Evolutionary conservation across 2,888 invertebrate species (phyloP).

Genomic region (Yponomeuta plumbellus): DNA sequence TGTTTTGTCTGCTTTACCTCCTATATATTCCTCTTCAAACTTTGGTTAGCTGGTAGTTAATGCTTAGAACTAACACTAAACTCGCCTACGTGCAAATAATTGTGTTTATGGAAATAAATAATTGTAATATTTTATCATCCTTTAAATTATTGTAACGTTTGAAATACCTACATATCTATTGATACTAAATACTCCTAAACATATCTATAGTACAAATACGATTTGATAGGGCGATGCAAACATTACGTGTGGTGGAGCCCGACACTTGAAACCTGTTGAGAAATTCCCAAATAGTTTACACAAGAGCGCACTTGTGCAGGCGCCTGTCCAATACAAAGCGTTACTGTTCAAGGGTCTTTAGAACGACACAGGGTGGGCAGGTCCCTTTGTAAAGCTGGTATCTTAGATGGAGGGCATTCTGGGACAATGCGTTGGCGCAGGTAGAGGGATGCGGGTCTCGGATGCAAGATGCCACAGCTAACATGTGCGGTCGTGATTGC

Average conservation of each 20-base stretch:
- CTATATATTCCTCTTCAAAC: too few species aligned
- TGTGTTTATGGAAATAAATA: too few species aligned
- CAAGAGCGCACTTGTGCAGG: constrained; percentile 25
- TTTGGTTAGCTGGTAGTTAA: too few species aligned
- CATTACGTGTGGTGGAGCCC: not conserved
- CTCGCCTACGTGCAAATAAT: too few species aligned
- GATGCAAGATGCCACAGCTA: constrained; percentile 36
- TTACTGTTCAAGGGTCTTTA: constrained; percentile 46
- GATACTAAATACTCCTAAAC: too few species aligned
- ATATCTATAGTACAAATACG: too few species aligned
- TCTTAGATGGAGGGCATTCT: constrained; percentile 29
- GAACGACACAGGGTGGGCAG: constrained; percentile 60
- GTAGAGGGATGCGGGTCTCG: constrained; percentile 61
- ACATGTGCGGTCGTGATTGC: constrained; percentile 15
- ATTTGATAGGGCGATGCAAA: not conserved
- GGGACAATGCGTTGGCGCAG: constrained; percentile 55
- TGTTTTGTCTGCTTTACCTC: too few species aligned
- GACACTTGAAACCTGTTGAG: not conserved
- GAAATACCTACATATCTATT: too few species aligned
- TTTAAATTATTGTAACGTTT: too few species aligned
- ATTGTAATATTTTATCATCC: too few species aligned
- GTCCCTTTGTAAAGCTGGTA: constrained; percentile 39
- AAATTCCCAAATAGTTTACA: not conserved
- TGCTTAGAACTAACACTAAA: too few species aligned
- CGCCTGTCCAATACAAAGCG: constrained; percentile 44